Evolutionary conservation across 2,113 vertebrate genomes (phyloP), one percentile per base, ranked within the genome.

Genomic region (Trichomycterus rosablanca): DNA sequence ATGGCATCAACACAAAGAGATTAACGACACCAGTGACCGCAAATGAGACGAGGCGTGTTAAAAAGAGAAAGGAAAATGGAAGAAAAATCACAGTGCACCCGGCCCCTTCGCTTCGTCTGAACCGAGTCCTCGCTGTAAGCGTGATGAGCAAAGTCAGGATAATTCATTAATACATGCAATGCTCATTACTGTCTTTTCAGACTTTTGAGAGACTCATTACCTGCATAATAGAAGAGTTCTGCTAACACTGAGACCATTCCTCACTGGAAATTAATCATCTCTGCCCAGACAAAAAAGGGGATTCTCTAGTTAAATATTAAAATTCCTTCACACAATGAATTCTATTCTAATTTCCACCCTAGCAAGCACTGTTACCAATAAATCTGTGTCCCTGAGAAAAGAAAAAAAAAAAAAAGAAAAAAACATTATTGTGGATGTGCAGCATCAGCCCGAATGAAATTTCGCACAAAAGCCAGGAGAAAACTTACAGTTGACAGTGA

Each of bases 401-500:
- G n/a, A n/a, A n/a, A n/a, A n/a, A n/a, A n/a, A n/a, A n/a, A n/a
- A n/a, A n/a, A 55, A 15, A 34, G 3, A 37, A 49, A 60, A 66
- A 50, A 54, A 24, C n/a, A 20, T 56, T 26, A 55, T 30, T 48
- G 51, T 51, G 63, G 7, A 50, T 58, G 39, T 57, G 39, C 26
- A 28, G 37, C 26, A 37, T 52, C 32, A 20, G 37, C 32, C 43
- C 5, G 66, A 16, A 22, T 12, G 20, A 34, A 57, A 40, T 28
- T n/a, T 24, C 30, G 63, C 40, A 48, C 28, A 40, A 45, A 51
- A 69, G 66, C 40, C 30, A 66, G 46, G 74, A 57, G 52, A 48
- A 73, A 63, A 98, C 96, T 99, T 89, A 99, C 96, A 99, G 89
- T 95, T 95, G 5, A 99, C 96, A 81, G 90, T 91, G 79, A 99